phyloP scores from a whole-genome alignment of 2,797 vertebrate genomes.

The Rousettus madagascariensis region DNA sequence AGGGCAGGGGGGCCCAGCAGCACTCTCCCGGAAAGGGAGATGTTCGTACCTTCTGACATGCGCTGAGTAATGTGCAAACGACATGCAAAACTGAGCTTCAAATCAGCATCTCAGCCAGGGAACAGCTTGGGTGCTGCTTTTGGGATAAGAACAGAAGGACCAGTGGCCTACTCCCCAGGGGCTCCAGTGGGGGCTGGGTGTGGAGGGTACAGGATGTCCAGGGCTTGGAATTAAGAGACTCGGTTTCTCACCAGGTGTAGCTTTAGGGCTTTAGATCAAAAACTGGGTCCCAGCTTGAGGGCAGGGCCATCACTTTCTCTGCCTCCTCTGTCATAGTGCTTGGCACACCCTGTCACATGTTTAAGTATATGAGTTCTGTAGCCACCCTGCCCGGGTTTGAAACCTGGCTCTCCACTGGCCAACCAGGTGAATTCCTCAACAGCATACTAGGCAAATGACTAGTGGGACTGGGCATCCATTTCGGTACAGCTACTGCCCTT shows the following conservation, averaged over 20 bases:
- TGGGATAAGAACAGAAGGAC: constrained; percentile 50
- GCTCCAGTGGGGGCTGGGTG: background rate
- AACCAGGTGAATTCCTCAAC: background rate
- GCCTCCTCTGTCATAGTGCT: background rate
- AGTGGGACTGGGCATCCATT: background rate
- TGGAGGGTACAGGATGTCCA: background rate
- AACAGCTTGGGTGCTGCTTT: constrained; percentile 68
- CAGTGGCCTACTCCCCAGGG: constrained; percentile 17
- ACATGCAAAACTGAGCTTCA: constrained; percentile 75
- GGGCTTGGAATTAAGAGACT: background rate
- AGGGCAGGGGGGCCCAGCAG: constrained; percentile 65
- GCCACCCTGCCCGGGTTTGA: constrained; percentile 19
- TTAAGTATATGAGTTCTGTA: background rate
- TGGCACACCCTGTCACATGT: background rate
- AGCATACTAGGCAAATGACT: background rate
- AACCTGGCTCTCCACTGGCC: constrained; percentile 34
- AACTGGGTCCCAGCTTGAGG: background rate
- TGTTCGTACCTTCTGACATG: constrained; percentile 73
- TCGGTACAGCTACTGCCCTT: background rate
- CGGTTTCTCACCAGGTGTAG: background rate
- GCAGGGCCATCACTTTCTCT: constrained; percentile 2
- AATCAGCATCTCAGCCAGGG: constrained; percentile 61
- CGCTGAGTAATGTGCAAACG: constrained; percentile 74
- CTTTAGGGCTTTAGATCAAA: background rate
- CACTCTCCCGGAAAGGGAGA: constrained; percentile 70